Evolutionary conservation across 1,140 invertebrate species (phyloP), one percentile per base, ranked within the genome.

Genomic region (Aporrectodea caliginosa): DNA sequence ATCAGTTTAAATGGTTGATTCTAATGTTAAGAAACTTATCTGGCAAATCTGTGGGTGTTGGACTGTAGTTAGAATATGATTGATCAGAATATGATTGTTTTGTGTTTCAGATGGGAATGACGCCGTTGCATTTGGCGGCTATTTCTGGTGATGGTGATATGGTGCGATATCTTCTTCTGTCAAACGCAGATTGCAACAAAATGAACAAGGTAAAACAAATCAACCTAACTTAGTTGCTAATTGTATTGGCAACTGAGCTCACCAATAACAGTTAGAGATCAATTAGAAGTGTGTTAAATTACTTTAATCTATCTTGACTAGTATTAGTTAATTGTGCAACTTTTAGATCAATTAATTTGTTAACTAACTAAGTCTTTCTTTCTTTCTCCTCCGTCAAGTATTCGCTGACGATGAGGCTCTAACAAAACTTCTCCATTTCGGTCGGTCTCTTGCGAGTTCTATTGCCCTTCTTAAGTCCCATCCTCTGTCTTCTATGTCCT

Each of bases 51-150:
- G 43, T 58, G 6, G 43, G 22, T 58, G 43, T 58, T 22, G 43
- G 43, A 6, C 22, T 58, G 6, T 58, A 58, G 22, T 58, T 58
- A 22, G 43, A 58, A 58, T 58, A 12, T 58, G 6, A 6, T 6
- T 12, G 6, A 22, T 22, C 43, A 12, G 6, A 6, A 58, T 58
- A 22, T 58, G 43, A 58, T 58, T 22, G 43, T 58, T 58, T 34
- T 76, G 43, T 58, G 16, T 77, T 82, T 1, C 80, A 89, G 84
- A 90, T 91, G 82, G 92, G 92, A 16, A 86, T 92, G 31, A 93
- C 91, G 84, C 92, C 94, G 0, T 85, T 95, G 32, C 94, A 95
- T 84, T 86, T 94, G 77, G 93, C 93, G 79, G 91, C 93, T 69
- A 91, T 92, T 84, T 88, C 92, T 84, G 93, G 93, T 2, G 91